Base-by-base conservation (phyloP, 2,797 vertebrate genomes). In the Brotula barbata region DNA sequence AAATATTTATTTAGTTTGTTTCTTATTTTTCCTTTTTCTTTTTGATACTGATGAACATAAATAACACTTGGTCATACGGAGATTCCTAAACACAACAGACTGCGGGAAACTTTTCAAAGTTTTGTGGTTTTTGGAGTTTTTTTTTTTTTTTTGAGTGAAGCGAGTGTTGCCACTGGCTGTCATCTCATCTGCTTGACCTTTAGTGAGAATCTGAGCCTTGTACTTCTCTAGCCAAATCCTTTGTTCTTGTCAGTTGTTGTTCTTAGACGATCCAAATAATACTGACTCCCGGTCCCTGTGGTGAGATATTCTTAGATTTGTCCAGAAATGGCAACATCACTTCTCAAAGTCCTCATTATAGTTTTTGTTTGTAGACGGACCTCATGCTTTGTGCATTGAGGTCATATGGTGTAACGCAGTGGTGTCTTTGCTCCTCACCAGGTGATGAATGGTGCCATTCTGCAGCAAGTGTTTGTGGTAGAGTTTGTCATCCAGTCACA, bases 391-490 rank as follows among this genome's bases (percentile, higher is more conserved):
- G 36, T 31, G 3, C 19, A 37, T 7, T 16, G 9, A 0, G 17
- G 62, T 15, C 19, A 39, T 17, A 21, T 23, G 21, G 15, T 56
- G 5, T 47, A 44, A 73, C 37, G 47, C 68, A 58, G 58, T 39
- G 39, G 39, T 73, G 47, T 68, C 20, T 58, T 17, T 43, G 53
- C 22, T 6, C 53, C 16, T 58, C 49, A 65, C n/a, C 57, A 99
- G 97, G 97, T 99, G 73, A 91, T 98, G 89, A 98, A 97, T 19
- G 97, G 97, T 1, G 95, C 95, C 1, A 95, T 99, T 77, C 92
- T 99, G 62, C 97, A 99, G 90, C 97, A 99, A 78, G 92, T 98
- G 33, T 99, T 98, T 82, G 93, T 99, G 72, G 92, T 99, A 12
- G 97, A 98, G 76, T 99, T 93, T 60, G 77, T 94, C 59, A 65